phyloP scores from a whole-genome alignment of 2,797 vertebrate species.

The Microctenopoma steveboyesi region DNA sequence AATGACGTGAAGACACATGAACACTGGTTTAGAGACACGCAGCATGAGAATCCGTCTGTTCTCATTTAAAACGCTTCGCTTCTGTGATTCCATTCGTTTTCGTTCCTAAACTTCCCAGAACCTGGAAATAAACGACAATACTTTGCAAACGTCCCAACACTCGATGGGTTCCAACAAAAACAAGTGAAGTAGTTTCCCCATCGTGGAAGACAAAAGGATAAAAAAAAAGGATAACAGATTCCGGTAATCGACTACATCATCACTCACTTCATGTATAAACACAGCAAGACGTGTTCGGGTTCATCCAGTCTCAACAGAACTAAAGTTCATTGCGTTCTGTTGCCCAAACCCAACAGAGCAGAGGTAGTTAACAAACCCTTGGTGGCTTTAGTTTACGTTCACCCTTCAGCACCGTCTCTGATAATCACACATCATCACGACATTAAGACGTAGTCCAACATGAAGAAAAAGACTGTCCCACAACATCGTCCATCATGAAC shows the following conservation, averaged over 20 bases:
- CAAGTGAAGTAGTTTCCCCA: conserved; percentile 11
- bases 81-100: not conserved
- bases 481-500: conserved; percentile 56
- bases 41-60: conserved; percentile 17
- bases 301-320: conserved; percentile 85
- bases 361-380: conserved; percentile 96
- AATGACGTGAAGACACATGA: conserved; percentile 4
- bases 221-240: conserved; percentile 82
- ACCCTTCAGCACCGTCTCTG: conserved; percentile 76
- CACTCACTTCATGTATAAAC: conserved; percentile 87
- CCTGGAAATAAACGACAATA: not conserved
- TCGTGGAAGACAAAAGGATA: conserved; percentile 79
- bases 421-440: conserved; percentile 32
- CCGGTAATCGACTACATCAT: conserved; percentile 91
- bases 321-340: conserved; percentile 85
- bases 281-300: conserved; percentile 90
- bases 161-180: conserved; percentile 34
- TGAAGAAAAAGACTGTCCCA: conserved; percentile 57
- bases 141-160: not conserved
- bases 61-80: conserved; percentile 13
- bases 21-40: conserved; percentile 23
- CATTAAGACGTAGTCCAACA: conserved; percentile 57
- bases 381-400: conserved; percentile 86
- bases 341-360: conserved; percentile 89
- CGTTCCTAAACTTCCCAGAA: conserved; percentile 4